phyloP scores from a whole-genome alignment of 2,113 vertebrate genomes.

The Pteronura brasiliensis region DNA sequence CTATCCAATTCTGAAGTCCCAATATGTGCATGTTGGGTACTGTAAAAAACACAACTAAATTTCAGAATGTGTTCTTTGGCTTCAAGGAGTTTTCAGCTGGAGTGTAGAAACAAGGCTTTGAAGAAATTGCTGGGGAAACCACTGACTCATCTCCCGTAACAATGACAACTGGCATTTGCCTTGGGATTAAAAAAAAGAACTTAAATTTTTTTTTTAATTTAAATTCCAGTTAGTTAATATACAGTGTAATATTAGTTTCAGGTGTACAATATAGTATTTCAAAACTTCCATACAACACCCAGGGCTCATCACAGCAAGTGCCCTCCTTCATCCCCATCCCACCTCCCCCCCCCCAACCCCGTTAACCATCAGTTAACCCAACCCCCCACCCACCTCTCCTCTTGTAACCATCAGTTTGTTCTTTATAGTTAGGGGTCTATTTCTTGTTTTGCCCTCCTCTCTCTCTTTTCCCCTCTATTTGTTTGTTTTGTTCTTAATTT shows the following conservation, averaged over 20 bases:
- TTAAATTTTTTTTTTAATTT: neutral
- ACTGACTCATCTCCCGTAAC: neutral
- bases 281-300: neutral
- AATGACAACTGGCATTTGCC: neutral
- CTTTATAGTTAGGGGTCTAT: neutral
- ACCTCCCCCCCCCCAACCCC: accelerated
- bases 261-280: neutral
- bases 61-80: neutral
- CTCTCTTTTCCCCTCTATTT: neutral
- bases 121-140: neutral
- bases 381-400: neutral
- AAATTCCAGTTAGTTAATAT: neutral
- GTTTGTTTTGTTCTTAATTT: neutral
- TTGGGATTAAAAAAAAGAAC: neutral
- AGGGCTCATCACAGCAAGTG: neutral
- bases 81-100: neutral
- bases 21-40: neutral
- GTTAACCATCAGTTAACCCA: neutral
- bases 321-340: neutral
- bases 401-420: neutral
- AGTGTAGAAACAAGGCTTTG: neutral
- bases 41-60: neutral
- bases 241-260: neutral
- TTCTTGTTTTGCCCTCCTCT: neutral
- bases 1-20: neutral